A percentile compares a stretch with the other conserved stretches of the same genome.
phyloP scores from a whole-genome alignment of 2,797 vertebrate species.

The Eurystomus glaucurus region DNA sequence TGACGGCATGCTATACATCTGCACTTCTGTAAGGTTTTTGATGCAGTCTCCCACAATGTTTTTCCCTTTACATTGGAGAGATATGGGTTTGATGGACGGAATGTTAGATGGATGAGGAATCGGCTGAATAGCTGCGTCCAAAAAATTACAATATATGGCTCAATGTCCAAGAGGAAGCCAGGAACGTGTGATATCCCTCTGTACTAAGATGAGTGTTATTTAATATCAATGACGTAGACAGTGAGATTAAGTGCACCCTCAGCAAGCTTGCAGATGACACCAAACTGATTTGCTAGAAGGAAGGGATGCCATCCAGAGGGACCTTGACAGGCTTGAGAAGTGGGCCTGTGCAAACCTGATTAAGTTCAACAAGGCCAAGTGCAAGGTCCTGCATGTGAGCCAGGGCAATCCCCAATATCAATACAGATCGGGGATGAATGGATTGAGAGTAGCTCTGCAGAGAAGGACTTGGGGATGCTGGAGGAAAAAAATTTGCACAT shows the following conservation, averaged over 20 bases:
- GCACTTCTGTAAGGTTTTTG: background rate
- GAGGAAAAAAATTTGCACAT: background rate
- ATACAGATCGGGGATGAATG: background rate
- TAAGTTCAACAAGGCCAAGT: background rate
- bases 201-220: background rate
- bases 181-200: fast-evolving
- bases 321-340: background rate
- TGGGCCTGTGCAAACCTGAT: background rate
- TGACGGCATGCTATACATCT: no score
- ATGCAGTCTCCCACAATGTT: background rate
- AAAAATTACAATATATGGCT: background rate
- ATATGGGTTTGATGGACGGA: background rate
- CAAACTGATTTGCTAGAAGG: background rate
- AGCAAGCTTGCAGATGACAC: background rate
- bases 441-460: background rate
- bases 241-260: background rate
- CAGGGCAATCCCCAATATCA: background rate
- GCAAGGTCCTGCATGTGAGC: background rate
- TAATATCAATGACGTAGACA: background rate
- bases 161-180: background rate
- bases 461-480: background rate
- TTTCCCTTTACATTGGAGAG: background rate
- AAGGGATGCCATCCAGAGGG: background rate
- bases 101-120: background rate
- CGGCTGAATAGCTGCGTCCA: background rate